Evolutionary conservation across 2,888 invertebrate genomes (phyloP).

Genomic region (Holacanthella duospinosa): DNA sequence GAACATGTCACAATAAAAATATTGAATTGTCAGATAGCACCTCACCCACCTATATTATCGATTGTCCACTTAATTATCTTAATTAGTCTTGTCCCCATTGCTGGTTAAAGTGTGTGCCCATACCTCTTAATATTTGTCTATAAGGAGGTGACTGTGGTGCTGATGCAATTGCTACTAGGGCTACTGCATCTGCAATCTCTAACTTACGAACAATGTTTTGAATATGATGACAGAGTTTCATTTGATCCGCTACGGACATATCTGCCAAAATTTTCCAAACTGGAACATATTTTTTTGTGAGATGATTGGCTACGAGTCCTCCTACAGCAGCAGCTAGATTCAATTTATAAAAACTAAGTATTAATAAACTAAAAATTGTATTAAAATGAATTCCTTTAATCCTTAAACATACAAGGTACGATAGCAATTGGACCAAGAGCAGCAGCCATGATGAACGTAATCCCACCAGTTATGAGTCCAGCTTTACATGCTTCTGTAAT

Average conservation of each 20-base stretch:
- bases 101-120: slow-evolving; percentile 19
- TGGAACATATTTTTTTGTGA: slow-evolving; percentile 25
- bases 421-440: slow-evolving; percentile 30
- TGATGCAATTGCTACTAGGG: slow-evolving; percentile 24
- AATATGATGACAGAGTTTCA: slow-evolving; percentile 23
- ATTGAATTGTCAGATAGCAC: no score
- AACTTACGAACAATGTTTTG: slow-evolving; percentile 16
- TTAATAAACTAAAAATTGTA: background rate
- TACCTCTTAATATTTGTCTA: slow-evolving; percentile 16
- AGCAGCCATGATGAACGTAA: slow-evolving; percentile 24
- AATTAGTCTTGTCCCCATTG: slow-evolving; percentile 1
- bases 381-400: no score
- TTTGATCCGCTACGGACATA: slow-evolving; percentile 24
- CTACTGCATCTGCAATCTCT: slow-evolving; percentile 26
- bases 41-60: background rate
- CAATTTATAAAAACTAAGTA: background rate
- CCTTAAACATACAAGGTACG: slow-evolving; percentile 23
- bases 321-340: slow-evolving; percentile 24
- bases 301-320: slow-evolving; percentile 15
- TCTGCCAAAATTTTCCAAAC: slow-evolving; percentile 18
- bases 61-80: background rate
- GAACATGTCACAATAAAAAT: no score
- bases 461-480: slow-evolving; percentile 21
- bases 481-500: slow-evolving; percentile 30
- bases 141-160: slow-evolving; percentile 15